Conservation (phyloP, 1,140 invertebrate genomes). For the Carposina sasakii region DNA sequence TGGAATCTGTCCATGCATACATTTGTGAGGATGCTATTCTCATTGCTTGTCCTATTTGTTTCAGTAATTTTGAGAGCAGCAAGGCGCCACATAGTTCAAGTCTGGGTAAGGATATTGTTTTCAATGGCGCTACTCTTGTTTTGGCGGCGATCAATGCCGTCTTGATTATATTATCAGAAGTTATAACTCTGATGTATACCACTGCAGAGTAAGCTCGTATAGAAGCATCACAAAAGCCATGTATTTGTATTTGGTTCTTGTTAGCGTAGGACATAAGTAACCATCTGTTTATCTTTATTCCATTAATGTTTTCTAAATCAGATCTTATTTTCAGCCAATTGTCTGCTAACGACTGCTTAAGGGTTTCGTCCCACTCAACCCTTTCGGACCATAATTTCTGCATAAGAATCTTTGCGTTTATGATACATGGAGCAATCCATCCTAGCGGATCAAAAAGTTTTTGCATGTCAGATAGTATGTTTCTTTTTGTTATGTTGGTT, state of each 20-base stretch:
- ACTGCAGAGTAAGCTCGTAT: constrained; percentile 30
- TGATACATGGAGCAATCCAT: constrained; percentile 48
- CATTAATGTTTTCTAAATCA: not conserved
- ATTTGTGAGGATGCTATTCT: constrained; percentile 25
- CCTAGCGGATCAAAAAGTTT: constrained; percentile 54
- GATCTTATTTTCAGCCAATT: constrained; percentile 4
- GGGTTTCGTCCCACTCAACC: constrained; percentile 44
- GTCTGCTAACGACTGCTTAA: constrained; percentile 13
- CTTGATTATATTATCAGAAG: constrained; percentile 5
- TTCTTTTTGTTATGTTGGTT: constrained; percentile 19
- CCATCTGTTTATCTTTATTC: constrained; percentile 1
- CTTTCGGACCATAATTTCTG: constrained; percentile 52
- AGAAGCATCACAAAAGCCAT: constrained; percentile 38
- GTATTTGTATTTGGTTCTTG: constrained; percentile 9
- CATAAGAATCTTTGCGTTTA: constrained; percentile 61
- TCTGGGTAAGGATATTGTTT: constrained; percentile 33
- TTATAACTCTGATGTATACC: constrained; percentile 27
- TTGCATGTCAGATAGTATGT: constrained; percentile 22
- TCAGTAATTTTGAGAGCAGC: constrained; percentile 24
- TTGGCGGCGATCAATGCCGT: constrained; percentile 16
- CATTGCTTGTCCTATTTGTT: constrained; percentile 20
- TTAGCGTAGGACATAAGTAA: not conserved
- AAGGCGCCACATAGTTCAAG: constrained; percentile 46
- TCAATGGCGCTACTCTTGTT: constrained; percentile 43
- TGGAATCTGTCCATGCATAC: constrained; percentile 54